Evolutionary conservation across 1,140 invertebrate species (phyloP), one percentile per base, ranked within the genome.

Genomic region (Anadara kagoshimensis): DNA sequence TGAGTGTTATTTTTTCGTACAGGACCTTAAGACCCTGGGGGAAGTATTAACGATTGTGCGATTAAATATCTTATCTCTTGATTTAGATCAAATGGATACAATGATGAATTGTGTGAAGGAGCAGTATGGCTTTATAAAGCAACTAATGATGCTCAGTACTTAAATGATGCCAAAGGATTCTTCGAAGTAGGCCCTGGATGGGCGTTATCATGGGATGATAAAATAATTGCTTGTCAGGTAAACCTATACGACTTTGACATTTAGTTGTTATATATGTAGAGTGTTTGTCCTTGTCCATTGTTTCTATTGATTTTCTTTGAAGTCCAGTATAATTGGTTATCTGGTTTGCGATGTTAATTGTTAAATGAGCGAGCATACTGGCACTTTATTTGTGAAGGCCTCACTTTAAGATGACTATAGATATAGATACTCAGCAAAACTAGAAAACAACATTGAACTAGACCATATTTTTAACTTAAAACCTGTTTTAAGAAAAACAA

Each of bases 41-140:
- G n/a, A n/a, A n/a, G n/a, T n/a, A n/a, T n/a, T n/a, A n/a, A n/a
- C 29, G 7, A 36, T 36, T 36, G 29, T 7, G 7, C 29, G 7
- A 36, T 36, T 36, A 36, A 36, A n/a, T n/a, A n/a, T n/a, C n/a
- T n/a, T n/a, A n/a, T n/a, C n/a, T n/a, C 7, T 36, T 36, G 29
- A 3, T 36, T 36, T 36, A 64, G 62, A 4, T 64, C 62, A 11
- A 64, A 44, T 10, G 91, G 90, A 56, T 93, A 92, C 76, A 91
- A 91, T 1, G 93, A 93, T 78, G 92, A 93, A 73, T 81, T 93
- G 49, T 90, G 91, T 0, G 92, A 92, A 91, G 91, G 92, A 0
- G 92, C 92, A 0, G 84, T 89, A 2, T 93, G 92, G 92, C 83
- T 93, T 1, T 92, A 90, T 84, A 91, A 91, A 72, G 92, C 92